These are phyloP conservation scores for Lissocephala sabroskyi DNA, from an alignment of 2,888 invertebrate genomes.

Conservation along the genomic window DNA sequence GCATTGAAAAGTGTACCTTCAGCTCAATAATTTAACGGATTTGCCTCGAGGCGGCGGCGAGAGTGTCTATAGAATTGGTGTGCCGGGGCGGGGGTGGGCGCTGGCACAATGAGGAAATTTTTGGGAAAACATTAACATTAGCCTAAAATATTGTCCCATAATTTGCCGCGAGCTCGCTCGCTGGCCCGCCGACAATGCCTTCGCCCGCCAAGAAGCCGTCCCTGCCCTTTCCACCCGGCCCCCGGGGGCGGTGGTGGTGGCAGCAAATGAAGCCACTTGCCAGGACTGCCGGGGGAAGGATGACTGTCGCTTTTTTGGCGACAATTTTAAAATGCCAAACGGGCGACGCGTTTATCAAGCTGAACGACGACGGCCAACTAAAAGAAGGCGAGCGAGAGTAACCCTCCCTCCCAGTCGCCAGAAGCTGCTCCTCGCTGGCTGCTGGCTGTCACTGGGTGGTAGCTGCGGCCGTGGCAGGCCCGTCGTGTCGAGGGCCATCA, in stretches of 20 bases:
- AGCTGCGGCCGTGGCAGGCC: constrained; percentile 10
- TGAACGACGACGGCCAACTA: constrained; percentile 37
- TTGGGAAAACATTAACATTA: constrained; percentile 69
- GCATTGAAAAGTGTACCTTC: constrained; percentile 64
- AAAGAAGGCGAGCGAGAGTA: constrained; percentile 21
- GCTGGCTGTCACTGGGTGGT: no score
- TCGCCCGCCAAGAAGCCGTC: no score
- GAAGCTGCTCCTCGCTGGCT: no score
- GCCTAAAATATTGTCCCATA: constrained; percentile 70
- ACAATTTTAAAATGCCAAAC: constrained; percentile 66
- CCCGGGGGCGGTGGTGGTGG: constrained; percentile 12
- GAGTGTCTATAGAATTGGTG: not conserved
- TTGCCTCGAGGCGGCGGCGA: constrained; percentile 43
- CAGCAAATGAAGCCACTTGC: constrained; percentile 61
- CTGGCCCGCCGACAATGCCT: constrained; percentile 50
- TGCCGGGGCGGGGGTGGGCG: constrained; percentile 1
- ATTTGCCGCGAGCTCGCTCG: constrained; percentile 68
- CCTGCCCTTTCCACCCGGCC: no score
- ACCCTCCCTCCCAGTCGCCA: constrained; percentile 30
- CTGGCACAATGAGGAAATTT: constrained; percentile 57
- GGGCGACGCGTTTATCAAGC: constrained; percentile 66
- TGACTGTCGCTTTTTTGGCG: constrained; percentile 50
- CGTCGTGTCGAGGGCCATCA: constrained; percentile 44
- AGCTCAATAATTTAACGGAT: constrained; percentile 68
- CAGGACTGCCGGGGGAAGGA: constrained; percentile 11